Percentiles rank a stretch among this genome's conserved stretches.
Evolutionary conservation across 1,140 invertebrate species (phyloP).

Genomic region (Drosophila bifasciata): DNA sequence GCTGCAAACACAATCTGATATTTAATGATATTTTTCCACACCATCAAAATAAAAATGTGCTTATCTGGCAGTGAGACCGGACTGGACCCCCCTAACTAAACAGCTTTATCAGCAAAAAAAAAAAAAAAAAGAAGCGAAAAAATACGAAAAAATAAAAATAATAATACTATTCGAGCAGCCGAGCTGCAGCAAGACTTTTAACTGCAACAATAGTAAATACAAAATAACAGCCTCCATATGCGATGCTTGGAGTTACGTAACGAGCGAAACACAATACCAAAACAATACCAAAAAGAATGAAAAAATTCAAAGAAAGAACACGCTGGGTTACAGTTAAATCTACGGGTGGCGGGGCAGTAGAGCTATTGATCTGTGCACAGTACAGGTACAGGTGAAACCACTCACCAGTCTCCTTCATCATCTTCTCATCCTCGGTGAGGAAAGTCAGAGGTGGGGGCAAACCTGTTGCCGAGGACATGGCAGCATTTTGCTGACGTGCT

Average conservation of each 20-base stretch:
- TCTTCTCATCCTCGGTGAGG: conserved; percentile 90
- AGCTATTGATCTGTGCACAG: not conserved
- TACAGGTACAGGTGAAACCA: conserved; percentile 6
- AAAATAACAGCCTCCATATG: conserved; percentile 17
- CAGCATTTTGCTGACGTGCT: conserved; percentile 77
- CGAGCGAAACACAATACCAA: conserved; percentile 4
- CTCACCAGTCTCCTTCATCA: conserved; percentile 92
- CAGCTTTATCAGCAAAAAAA: conserved; percentile 39
- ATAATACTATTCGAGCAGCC: not conserved
- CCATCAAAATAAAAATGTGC: conserved; percentile 49
- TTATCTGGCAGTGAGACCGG: conserved; percentile 32
- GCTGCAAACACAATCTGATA: conserved; percentile 10
- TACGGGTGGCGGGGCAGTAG: not conserved
- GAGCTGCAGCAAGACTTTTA: not conserved
- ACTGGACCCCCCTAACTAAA: conserved; percentile 20
- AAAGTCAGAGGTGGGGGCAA: conserved; percentile 86
- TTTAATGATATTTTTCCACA: conserved; percentile 22
- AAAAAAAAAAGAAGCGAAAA: conserved; percentile 4
- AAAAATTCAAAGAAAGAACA: conserved; percentile 5
- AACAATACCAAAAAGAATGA: conserved; percentile 28
- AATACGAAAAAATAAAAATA: conserved; percentile 8
- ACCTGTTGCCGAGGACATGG: conserved; percentile 66
- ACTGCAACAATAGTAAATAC: conserved; percentile 18
- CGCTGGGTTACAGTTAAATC: conserved; percentile 15
- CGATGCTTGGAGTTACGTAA: conserved; percentile 38